Percentiles rank a stretch among this genome's conserved stretches.
Evolutionary conservation across 1,140 invertebrate genomes (phyloP).

Genomic region (Proctacanthus coquilletti): DNA sequence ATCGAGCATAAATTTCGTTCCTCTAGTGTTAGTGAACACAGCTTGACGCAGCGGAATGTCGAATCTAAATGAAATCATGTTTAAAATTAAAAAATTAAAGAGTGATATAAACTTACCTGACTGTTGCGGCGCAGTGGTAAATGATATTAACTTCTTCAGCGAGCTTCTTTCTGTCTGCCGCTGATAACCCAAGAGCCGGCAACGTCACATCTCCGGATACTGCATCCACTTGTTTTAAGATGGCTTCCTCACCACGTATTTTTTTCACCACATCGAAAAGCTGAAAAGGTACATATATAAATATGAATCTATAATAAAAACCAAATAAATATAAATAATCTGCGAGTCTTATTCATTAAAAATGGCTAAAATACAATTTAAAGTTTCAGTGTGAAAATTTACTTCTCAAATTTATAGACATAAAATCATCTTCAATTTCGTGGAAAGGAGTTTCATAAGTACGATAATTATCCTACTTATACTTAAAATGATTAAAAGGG

Average conservation of each 20-base stretch:
- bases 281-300: too few species aligned
- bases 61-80: constrained; percentile 31
- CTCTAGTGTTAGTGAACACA: constrained; percentile 57
- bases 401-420: neutral
- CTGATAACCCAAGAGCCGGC: constrained; percentile 55
- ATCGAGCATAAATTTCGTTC: constrained; percentile 56
- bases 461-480: too few species aligned
- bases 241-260: constrained; percentile 34
- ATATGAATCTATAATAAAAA: too few species aligned
- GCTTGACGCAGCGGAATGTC: constrained; percentile 58
- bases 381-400: neutral
- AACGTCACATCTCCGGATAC: constrained; percentile 64
- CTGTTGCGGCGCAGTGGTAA: constrained; percentile 84
- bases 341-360: too few species aligned
- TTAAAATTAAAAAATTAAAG: neutral
- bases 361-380: too few species aligned
- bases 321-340: too few species aligned
- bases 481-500: too few species aligned
- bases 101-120: constrained; percentile 24
- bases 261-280: constrained; percentile 58
- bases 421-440: neutral
- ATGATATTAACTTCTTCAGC: constrained; percentile 61
- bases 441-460: too few species aligned
- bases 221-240: constrained; percentile 48
- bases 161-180: constrained; percentile 50